Base-by-base conservation (phyloP, 1,140 invertebrate genomes). In the Cydia amplana region DNA sequence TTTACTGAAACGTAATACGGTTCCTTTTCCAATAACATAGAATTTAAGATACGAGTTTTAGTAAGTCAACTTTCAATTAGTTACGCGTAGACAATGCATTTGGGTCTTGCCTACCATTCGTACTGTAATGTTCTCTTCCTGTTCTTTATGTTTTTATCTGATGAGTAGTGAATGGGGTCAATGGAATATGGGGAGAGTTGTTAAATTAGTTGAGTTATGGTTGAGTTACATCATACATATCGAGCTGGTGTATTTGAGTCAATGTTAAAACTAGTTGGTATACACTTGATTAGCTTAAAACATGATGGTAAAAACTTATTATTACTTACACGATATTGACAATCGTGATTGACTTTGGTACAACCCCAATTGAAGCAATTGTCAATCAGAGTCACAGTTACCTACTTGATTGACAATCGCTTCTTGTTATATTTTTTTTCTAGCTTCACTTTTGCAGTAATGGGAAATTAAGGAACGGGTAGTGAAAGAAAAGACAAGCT, bases 91-190 rank as follows among this genome's bases (percentile, higher is more conserved):
- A 36, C n/a, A 36, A 70, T 70, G 65, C n/a, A 70, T 70, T 70
- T 7, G 55, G 20, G 32, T 40, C 65, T 65, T 65, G 23, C 25
- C 32, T 70, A n/a, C 23, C 25, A 40, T 70, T 18, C 32, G 32
- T 40, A 70, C 36, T 18, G 18, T 28, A 70, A 70, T 70, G 32
- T 43, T 10, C 14, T 32, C 65, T 70, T 70, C 65, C 65, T 70
- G 65, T 40, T 43, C 65, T 70, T 70, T 70, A 40, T 70, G 32
- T 16, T 70, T 70, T 70, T 70, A 70, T 70, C 32, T 70, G 65
- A 36, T 60, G 65, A 70, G 65, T 70, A 67, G 4, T 5, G 65
- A 70, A 70, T 70, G 16, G 65, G 65, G 65, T 70, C 65, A 70
- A 70, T 18, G 65, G 2, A n/a, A 70, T 70, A 40, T 32, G 25